Percentiles rank a stretch among this genome's conserved stretches.
phyloP scores from a whole-genome alignment of 2,113 vertebrate species.

The Hippocampus barbouri region DNA sequence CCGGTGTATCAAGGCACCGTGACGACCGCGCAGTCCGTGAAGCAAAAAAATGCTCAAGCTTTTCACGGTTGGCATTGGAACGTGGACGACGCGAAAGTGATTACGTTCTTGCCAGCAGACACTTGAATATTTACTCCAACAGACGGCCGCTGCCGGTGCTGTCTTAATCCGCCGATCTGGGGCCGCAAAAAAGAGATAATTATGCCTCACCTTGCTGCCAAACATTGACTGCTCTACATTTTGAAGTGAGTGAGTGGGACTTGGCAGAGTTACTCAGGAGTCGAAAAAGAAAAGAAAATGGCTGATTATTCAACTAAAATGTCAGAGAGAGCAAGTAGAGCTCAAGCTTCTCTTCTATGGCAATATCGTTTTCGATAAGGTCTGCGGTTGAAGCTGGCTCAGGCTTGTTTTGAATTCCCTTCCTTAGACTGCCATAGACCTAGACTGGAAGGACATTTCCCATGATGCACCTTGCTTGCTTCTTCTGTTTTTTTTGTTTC shows the following conservation, averaged over 20 bases:
- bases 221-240: background rate
- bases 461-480: background rate
- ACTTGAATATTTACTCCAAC: background rate
- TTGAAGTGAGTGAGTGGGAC: slow-evolving; percentile 3
- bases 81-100: background rate
- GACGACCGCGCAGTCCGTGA: background rate
- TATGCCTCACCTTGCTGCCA: slow-evolving; percentile 2
- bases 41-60: background rate
- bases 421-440: background rate
- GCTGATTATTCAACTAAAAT: background rate
- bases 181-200: slow-evolving; percentile 2
- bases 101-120: background rate
- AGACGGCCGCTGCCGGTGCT: background rate
- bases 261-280: background rate
- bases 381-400: background rate
- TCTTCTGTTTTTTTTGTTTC: background rate
- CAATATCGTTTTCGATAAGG: background rate
- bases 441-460: background rate
- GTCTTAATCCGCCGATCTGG: slow-evolving; percentile 8
- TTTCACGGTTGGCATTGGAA: background rate
- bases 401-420: background rate
- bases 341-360: background rate
- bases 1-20: background rate
- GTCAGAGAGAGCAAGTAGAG: background rate
- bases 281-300: too few relatives aligned